Conservation (phyloP, 2,888 invertebrate genomes). For the Gerosis bhagava region DNA sequence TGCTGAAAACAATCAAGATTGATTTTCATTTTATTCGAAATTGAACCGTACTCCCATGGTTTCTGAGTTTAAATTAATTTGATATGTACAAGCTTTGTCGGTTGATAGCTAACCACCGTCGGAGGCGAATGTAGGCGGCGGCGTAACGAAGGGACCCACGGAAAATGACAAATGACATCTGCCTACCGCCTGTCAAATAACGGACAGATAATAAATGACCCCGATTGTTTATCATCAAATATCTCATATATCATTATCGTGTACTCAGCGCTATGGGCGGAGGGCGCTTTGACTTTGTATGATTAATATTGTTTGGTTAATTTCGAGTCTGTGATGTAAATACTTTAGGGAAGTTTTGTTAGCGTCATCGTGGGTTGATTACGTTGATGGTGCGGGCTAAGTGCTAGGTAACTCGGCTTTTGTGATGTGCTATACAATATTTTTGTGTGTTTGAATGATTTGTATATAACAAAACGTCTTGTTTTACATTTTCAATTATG, state of each 20-base stretch:
- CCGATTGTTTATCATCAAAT: constrained; percentile 84
- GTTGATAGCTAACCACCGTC: constrained; percentile 75
- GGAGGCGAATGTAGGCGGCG: constrained; percentile 73
- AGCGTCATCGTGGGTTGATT: constrained; percentile 67
- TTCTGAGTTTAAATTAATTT: constrained; percentile 45
- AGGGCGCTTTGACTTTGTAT: constrained; percentile 64
- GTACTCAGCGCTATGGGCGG: constrained; percentile 67
- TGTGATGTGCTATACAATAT: background rate
- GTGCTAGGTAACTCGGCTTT: constrained; percentile 12
- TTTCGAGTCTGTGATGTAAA: constrained; percentile 73
- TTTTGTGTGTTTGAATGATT: constrained; percentile 6
- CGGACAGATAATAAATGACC: constrained; percentile 86
- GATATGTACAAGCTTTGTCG: constrained; percentile 50
- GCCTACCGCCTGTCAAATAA: constrained; percentile 86
- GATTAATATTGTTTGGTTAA: constrained; percentile 81
- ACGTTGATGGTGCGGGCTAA: constrained; percentile 41
- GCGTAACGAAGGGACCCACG: constrained; percentile 81
- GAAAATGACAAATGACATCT: constrained; percentile 87
- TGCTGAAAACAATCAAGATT: constrained; percentile 83
- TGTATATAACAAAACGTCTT: too few species aligned
- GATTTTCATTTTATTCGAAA: constrained; percentile 53
- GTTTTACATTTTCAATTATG: too few species aligned
- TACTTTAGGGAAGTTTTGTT: constrained; percentile 69
- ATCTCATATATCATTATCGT: constrained; percentile 82
- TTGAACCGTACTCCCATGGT: constrained; percentile 37